These are phyloP conservation scores for Darevskia nairensis DNA, from an alignment of 2,797 vertebrate genomes.

Conservation along the genomic window DNA sequence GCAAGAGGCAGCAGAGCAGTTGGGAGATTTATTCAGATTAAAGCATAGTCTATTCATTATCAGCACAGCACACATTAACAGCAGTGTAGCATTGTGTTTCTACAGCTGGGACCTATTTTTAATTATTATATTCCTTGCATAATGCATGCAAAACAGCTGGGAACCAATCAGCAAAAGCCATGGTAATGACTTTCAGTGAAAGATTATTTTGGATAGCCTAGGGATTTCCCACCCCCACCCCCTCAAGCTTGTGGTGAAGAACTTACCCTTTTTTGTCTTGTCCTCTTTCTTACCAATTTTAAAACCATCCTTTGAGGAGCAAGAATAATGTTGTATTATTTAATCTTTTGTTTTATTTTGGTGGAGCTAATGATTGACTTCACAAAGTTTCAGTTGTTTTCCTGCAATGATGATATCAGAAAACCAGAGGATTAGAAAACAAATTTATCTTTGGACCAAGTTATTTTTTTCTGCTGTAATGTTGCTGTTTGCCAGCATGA, in stretches of 20 bases:
- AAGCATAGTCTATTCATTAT: conserved; percentile 79
- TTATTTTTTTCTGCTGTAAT: neutral
- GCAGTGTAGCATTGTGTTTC: conserved; percentile 75
- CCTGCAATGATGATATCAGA: conserved; percentile 52
- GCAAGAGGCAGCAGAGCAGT: conserved; percentile 28
- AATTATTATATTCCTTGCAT: conserved; percentile 56
- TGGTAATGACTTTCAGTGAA: conserved; percentile 62
- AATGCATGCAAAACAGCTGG: conserved; percentile 71
- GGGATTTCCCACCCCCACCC: conserved; percentile 37
- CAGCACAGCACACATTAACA: conserved; percentile 58
- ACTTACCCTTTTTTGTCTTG: neutral
- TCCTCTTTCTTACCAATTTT: conserved; percentile 5
- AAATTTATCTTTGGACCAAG: conserved; percentile 45
- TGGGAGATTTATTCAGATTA: conserved; percentile 78
- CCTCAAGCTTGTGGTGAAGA: conserved; percentile 40
- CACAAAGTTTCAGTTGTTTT: conserved; percentile 44
- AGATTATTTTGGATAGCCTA: conserved; percentile 53
- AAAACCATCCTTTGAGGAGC: neutral
- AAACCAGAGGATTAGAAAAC: conserved; percentile 59
- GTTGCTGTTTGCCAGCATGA: neutral
- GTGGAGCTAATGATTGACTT: conserved; percentile 41
- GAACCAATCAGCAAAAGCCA: conserved; percentile 61
- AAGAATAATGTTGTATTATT: neutral
- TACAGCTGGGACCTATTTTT: conserved; percentile 75
- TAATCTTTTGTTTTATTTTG: neutral